These are phyloP conservation scores for Halyomorpha halys DNA, from an alignment of 1,140 invertebrate species.

Conservation along the genomic window DNA sequence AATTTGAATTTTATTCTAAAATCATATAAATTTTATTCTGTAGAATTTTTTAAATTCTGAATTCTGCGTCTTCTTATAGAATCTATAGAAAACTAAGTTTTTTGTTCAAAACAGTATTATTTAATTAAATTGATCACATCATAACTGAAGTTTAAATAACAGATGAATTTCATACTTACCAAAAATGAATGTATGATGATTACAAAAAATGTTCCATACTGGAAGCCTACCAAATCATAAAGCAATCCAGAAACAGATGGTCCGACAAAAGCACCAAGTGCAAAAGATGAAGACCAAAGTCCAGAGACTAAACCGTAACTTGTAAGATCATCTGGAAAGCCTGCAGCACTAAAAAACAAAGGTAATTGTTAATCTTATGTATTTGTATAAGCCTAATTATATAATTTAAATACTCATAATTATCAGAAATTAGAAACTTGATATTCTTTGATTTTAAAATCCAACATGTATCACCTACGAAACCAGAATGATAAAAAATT, in stretches of 20 bases:
- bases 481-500: too few species aligned
- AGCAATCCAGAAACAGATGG: conserved; percentile 39
- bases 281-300: conserved; percentile 42
- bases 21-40: too few species aligned
- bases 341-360: conserved; percentile 32
- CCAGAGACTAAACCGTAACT: conserved; percentile 45
- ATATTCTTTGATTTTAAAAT: too few species aligned
- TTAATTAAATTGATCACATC: too few species aligned
- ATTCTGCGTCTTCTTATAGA: too few species aligned
- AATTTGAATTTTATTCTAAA: too few species aligned
- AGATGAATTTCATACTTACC: conserved; percentile 31
- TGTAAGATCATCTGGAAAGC: conserved; percentile 40
- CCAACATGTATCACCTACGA: too few species aligned
- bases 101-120: too few species aligned
- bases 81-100: too few species aligned
- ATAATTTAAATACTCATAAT: not conserved
- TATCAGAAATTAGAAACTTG: too few species aligned
- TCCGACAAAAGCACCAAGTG: conserved; percentile 41
- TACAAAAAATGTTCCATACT: conserved; percentile 36
- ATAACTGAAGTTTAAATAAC: too few species aligned
- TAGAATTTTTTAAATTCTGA: too few species aligned
- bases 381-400: not conserved
- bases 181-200: conserved; percentile 33
- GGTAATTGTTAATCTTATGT: not conserved
- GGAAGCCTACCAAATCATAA: conserved; percentile 39